phyloP scores from a whole-genome alignment of 1,140 invertebrate genomes.

The Caligus rogercresseyi region DNA sequence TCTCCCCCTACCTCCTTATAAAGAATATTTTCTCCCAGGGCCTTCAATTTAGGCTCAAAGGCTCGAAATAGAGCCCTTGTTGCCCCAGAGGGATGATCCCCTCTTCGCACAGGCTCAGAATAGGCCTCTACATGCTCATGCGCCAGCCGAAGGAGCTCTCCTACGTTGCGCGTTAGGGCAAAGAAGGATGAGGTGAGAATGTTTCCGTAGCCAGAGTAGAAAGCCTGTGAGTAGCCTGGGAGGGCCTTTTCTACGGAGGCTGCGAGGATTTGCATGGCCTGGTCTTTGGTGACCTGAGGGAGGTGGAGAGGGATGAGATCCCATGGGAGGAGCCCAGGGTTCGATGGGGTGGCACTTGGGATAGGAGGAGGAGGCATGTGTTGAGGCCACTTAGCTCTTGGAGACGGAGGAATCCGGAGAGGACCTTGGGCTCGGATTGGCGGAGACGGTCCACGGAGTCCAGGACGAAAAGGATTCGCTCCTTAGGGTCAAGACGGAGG shows the following conservation, averaged over 20 bases:
- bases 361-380: not conserved
- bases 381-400: not conserved
- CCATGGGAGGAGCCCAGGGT: not conserved
- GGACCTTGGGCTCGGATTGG: not conserved
- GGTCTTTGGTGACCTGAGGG: slow-evolving; percentile 4
- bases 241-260: not conserved
- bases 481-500: not conserved
- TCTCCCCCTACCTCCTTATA: not conserved
- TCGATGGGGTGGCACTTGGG: not conserved
- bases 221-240: not conserved
- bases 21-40: not conserved
- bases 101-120: not conserved
- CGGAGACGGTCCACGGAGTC: not conserved
- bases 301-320: not conserved
- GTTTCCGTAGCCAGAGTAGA: not conserved
- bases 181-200: not conserved
- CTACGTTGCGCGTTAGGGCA: not conserved
- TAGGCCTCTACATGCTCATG: not conserved
- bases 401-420: not conserved
- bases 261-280: not conserved
- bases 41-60: slow-evolving; percentile 1
- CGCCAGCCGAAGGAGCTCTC: not conserved
- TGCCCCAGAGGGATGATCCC: not conserved
- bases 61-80: not conserved
- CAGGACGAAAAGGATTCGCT: not conserved